Evolutionary conservation across 2,888 invertebrate species (phyloP).

Genomic region (Caenorhabditis plicata): DNA sequence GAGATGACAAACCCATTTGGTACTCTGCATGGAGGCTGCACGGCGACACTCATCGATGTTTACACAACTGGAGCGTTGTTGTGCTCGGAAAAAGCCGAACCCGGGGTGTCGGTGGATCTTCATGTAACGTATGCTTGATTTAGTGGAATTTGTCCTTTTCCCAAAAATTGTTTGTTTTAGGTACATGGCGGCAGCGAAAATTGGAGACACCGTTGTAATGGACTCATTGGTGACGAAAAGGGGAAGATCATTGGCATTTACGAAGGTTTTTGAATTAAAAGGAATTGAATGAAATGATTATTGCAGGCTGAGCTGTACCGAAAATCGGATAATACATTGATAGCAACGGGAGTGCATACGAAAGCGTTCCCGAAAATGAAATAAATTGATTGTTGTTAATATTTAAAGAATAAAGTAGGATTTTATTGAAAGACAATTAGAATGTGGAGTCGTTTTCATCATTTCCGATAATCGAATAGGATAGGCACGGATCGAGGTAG

Average conservation of each 20-base stretch:
- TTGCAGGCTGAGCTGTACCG: constrained; percentile 77
- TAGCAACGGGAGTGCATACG: constrained; percentile 83
- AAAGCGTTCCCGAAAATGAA: constrained; percentile 69
- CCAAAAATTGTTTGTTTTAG: constrained; percentile 69
- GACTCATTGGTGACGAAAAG: constrained; percentile 78
- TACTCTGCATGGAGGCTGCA: constrained; percentile 58
- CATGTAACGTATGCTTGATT: constrained; percentile 75
- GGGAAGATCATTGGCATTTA: constrained; percentile 71
- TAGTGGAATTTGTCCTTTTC: not conserved
- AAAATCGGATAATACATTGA: constrained; percentile 75
- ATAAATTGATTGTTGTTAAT: not conserved
- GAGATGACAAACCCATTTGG: constrained; percentile 48
- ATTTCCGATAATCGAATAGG: too few relatives aligned
- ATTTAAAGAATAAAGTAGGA: too few relatives aligned
- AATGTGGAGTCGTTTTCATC: too few relatives aligned
- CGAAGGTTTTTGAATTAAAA: constrained; percentile 22
- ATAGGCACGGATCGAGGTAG: too few relatives aligned
- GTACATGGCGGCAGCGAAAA: constrained; percentile 77
- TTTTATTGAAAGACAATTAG: not conserved
- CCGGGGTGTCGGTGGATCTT: constrained; percentile 82
- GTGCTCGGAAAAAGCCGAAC: constrained; percentile 67
- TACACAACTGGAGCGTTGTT: constrained; percentile 58
- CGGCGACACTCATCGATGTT: constrained; percentile 58
- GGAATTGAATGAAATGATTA: too few relatives aligned
- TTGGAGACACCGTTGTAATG: constrained; percentile 79